Conservation (phyloP, 1,140 invertebrate species). For the Drosophila virilis region DNA sequence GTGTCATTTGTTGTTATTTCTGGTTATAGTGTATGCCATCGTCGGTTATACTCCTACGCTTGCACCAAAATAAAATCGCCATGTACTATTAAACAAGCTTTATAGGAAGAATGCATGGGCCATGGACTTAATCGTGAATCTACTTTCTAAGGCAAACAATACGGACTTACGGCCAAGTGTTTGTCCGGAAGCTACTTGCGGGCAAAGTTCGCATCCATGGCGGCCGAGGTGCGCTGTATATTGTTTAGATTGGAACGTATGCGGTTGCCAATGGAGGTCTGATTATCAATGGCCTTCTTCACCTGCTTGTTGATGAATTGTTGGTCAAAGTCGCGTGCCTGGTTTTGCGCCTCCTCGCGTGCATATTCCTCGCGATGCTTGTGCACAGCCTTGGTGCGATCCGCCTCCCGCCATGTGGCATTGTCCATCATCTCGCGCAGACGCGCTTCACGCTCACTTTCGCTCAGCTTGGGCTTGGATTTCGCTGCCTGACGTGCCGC, state of each 20-base stretch:
- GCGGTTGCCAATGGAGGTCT: slow-evolving; percentile 89
- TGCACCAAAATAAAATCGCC: too few species aligned
- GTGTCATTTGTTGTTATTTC: too few species aligned
- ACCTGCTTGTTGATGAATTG: slow-evolving; percentile 88
- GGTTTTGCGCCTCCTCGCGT: slow-evolving; percentile 86
- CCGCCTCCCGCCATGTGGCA: slow-evolving; percentile 89
- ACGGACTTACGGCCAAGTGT: background rate
- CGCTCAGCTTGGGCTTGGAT: slow-evolving; percentile 83
- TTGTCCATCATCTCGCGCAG: slow-evolving; percentile 93
- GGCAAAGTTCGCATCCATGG: slow-evolving; percentile 91
- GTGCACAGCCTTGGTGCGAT: slow-evolving; percentile 87
- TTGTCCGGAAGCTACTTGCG: slow-evolving; percentile 80
- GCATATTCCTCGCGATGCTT: slow-evolving; percentile 88
- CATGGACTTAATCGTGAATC: background rate
- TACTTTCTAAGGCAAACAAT: background rate
- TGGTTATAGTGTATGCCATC: too few species aligned
- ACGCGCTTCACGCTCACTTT: slow-evolving; percentile 88
- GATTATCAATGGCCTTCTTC: slow-evolving; percentile 87
- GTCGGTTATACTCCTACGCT: too few species aligned
- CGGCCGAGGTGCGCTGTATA: slow-evolving; percentile 88
- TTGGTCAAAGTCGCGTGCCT: slow-evolving; percentile 83
- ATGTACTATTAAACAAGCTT: background rate
- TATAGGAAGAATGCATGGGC: background rate
- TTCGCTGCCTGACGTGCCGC: background rate
- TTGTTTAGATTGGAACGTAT: slow-evolving; percentile 93